phyloP scores from a whole-genome alignment of 2,888 invertebrate species.

The Melanotus villosus region DNA sequence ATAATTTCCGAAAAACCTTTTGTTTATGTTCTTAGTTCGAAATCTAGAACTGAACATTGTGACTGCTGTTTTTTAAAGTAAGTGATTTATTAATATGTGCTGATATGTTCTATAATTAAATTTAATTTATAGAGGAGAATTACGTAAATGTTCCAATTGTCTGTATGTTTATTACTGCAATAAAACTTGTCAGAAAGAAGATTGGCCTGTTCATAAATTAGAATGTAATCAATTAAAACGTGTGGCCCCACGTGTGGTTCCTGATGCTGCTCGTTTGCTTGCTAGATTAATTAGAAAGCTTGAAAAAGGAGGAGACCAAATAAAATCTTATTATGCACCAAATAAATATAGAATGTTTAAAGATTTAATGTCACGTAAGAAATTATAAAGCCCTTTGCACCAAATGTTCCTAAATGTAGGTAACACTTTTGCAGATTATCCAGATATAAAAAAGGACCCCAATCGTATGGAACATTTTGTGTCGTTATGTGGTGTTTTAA shows the following conservation, averaged over 20 bases:
- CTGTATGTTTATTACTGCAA: constrained; percentile 88
- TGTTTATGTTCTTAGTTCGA: constrained; percentile 79
- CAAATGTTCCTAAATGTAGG: constrained; percentile 9
- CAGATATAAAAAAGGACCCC: constrained; percentile 82
- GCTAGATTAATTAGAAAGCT: constrained; percentile 82
- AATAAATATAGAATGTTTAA: constrained; percentile 83
- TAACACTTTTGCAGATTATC: constrained; percentile 77
- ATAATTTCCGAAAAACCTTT: constrained; percentile 83
- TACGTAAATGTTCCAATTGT: constrained; percentile 88
- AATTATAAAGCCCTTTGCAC: neutral
- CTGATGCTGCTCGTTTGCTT: constrained; percentile 87
- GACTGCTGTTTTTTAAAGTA: constrained; percentile 84
- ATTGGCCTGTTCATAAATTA: constrained; percentile 86
- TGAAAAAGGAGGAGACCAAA: constrained; percentile 77
- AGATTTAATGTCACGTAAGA: constrained; percentile 93
- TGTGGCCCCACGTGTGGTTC: constrained; percentile 80
- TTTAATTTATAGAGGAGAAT: constrained; percentile 72
- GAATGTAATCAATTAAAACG: constrained; percentile 86
- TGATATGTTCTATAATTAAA: neutral
- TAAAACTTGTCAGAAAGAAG: constrained; percentile 83
- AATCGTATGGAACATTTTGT: constrained; percentile 85
- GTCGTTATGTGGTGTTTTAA: constrained; percentile 79
- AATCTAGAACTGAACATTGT: constrained; percentile 79
- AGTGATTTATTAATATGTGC: constrained; percentile 58
- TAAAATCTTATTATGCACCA: constrained; percentile 79